Percentiles rank a stretch among this genome's conserved stretches.
phyloP scores from a whole-genome alignment of 2,113 vertebrate genomes.

The Vireo altiloquus region DNA sequence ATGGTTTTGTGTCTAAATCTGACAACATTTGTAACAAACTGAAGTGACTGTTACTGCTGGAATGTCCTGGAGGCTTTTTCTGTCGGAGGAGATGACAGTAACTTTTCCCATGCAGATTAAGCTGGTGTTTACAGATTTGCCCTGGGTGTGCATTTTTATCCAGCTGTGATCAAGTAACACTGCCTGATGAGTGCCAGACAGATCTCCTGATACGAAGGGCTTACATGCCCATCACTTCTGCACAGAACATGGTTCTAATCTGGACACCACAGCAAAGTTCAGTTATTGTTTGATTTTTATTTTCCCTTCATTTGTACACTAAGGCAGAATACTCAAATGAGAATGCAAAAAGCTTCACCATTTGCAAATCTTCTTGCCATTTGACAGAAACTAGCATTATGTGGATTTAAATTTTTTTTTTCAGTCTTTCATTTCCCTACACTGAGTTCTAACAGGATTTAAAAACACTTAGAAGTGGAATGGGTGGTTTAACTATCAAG shows the following conservation, averaged over 20 bases:
- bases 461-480: not conserved
- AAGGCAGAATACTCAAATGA: not conserved
- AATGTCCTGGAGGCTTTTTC: slow-evolving; percentile 83
- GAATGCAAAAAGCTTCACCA: not conserved
- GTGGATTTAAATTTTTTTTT: not conserved
- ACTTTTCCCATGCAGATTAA: slow-evolving; percentile 93
- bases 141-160: slow-evolving; percentile 83
- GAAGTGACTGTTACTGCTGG: slow-evolving; percentile 77
- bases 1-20: slow-evolving; percentile 81
- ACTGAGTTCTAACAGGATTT: not conserved
- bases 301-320: not conserved
- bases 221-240: slow-evolving; percentile 65
- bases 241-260: slow-evolving; percentile 6
- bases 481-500: not conserved
- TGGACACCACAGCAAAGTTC: not conserved
- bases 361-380: not conserved
- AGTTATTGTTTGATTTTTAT: not conserved
- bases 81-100: slow-evolving; percentile 86
- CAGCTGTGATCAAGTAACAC: slow-evolving; percentile 83
- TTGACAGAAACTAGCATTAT: not conserved
- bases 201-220: slow-evolving; percentile 71
- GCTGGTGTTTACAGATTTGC: slow-evolving; percentile 94
- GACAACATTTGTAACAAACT: slow-evolving; percentile 79
- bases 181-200: slow-evolving; percentile 82
- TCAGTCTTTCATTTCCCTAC: not conserved